Evolutionary conservation across 2,113 vertebrate genomes (phyloP), one percentile per base, ranked within the genome.

Genomic region (Amphilophus citrinellus): DNA sequence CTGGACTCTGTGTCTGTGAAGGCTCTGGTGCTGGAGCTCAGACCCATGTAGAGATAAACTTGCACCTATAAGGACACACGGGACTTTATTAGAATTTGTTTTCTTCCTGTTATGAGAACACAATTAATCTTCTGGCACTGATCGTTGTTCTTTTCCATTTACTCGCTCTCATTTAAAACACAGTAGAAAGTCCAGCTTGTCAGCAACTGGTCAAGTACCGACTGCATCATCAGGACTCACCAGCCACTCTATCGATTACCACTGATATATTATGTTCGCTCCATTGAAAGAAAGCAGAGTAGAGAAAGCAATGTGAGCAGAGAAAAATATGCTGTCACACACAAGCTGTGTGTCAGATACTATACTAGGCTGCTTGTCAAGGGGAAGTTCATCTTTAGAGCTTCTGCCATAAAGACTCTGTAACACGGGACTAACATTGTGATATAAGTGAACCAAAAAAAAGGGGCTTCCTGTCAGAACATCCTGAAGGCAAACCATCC

Each of bases 31-130:
- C 91, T 86, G 9, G 88, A 96, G 96, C 96, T 98, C 97, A 96
- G 96, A 97, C 97, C 97, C 97, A 98, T 98, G 97, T 96, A 98
- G 96, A 96, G 97, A 97, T 76, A 97, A 96, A 94, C 96, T 98
- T 96, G 97, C 95, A 96, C 97, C 98, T 98, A 83, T n/a, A 62
- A 53, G 93, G 94, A 87, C 87, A 95, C 60, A 96, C 88, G 82
- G 3, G 27, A 77, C 0, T 2, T 18, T 6, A 66, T 59, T 27
- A 17, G 7, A n/a, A 0, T 2, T 6, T 60, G 32, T 32, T 32
- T 57, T 32, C 53, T 24, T 53, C 3, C 6, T 56, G 9, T 37
- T 61, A 53, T 37, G 5, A 15, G 8, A 24, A 13, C 5, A 17
- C n/a, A 62, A 18, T 73, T 18, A 32, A 42, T 50, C 35, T 61